Base-by-base conservation (phyloP, 1,140 invertebrate genomes). In the Cecropterus lyciades region DNA sequence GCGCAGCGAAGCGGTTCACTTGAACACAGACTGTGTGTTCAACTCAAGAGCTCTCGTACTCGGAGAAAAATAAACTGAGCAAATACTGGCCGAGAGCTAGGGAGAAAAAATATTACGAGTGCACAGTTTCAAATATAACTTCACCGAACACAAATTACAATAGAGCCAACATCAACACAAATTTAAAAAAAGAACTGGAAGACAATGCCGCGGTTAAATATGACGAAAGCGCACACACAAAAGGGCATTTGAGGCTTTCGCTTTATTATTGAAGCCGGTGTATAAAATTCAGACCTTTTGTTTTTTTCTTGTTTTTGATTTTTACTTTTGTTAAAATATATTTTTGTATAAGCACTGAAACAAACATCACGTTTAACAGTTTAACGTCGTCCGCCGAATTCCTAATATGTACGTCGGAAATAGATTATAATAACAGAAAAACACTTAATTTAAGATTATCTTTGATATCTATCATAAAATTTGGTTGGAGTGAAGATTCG, bases 51-150 rank as follows among this genome's bases (percentile, higher is more conserved):
- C 79, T 64, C 84, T 85, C 74, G 57, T 75, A 75, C 75, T 75
- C 63, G 67, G 65, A 73, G 79, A 80, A 82, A 85, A 83, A 82
- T 82, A 83, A 87, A 85, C 78, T 79, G 77, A 77, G 72, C 75
- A 82, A 85, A 84, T 75, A 85, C 70, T 73, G 73, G 60, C 75
- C 70, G 65, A 56, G 63, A 77, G 71, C 68, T 73, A 57, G 67
- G 65, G 27, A 66, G 66, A 72, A 72, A 80, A 79, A 82, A 79
- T 82, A 79, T 77, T 78, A 77, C 64, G 62, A 73, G 72, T 60
- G 66, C 42, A 74, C 69, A 80, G 68, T 75, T 79, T 70, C 72
- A 70, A 79, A 80, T 70, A 80, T 67, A 70, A 77, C 59, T 80
- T 67, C 48, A 64, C 53, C 49, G 63, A 59, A 43, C 66, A 73